Conservation (phyloP, 1,140 invertebrate species). For the Drosophila sproati region DNA sequence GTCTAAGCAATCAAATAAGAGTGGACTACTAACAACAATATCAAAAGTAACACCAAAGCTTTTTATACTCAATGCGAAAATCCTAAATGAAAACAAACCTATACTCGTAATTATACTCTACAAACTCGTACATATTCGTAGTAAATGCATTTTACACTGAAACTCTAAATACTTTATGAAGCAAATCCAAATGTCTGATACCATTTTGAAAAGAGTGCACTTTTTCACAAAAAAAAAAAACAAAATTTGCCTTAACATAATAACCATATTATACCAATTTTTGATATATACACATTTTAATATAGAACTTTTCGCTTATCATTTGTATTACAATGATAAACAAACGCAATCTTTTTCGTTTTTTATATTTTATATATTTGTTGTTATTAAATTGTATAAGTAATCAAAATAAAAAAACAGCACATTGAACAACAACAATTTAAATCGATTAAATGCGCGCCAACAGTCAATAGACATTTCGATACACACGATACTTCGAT, state of each 20-base stretch:
- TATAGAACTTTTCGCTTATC: conserved; percentile 43
- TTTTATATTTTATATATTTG: conserved; percentile 40
- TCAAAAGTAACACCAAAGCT: conserved; percentile 35
- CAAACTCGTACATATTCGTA: conserved; percentile 1
- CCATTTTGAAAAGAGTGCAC: conserved; percentile 61
- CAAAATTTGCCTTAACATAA: conserved; percentile 56
- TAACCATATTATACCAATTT: conserved; percentile 62
- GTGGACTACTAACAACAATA: conserved; percentile 29
- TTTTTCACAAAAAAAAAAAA: conserved; percentile 40
- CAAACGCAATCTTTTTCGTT: conserved; percentile 47
- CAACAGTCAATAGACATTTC: not conserved
- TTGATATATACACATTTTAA: conserved; percentile 62
- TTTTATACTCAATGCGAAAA: conserved; percentile 33
- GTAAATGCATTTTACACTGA: conserved; percentile 20
- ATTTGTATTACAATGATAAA: conserved; percentile 54
- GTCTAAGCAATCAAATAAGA: conserved; percentile 31
- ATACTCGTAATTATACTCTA: conserved; percentile 2
- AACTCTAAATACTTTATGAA: conserved; percentile 58
- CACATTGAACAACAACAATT: conserved; percentile 25
- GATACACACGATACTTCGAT: no score
- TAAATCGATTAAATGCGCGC: conserved; percentile 13
- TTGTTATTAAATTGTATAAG: conserved; percentile 57
- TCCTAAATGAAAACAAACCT: conserved; percentile 2
- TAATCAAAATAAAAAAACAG: conserved; percentile 27
- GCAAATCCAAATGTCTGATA: conserved; percentile 64